Percentiles rank a stretch among this genome's conserved stretches.
phyloP scores from a whole-genome alignment of 1,140 invertebrate species.

The Metopolophium dirhodum region DNA sequence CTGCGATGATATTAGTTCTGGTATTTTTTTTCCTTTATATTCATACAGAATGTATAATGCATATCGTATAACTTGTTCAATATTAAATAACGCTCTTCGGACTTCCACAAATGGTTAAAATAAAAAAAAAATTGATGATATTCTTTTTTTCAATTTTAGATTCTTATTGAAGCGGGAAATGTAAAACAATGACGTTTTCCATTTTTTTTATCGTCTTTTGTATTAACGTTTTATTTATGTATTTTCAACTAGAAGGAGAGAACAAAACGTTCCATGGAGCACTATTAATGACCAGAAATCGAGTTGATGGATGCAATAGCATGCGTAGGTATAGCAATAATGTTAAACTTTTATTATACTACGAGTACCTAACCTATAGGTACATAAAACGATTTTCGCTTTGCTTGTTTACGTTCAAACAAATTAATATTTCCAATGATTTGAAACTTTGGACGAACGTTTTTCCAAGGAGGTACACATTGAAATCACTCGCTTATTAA shows the following conservation, averaged over 20 bases:
- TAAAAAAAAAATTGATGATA: not conserved
- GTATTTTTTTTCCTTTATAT: constrained; percentile 9
- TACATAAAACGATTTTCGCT: no score
- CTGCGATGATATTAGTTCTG: not conserved
- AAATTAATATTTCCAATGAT: not conserved
- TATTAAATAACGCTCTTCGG: not conserved
- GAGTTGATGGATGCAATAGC: not conserved
- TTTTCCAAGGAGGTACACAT: not conserved
- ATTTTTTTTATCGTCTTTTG: not conserved
- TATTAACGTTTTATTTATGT: not conserved
- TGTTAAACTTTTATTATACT: no score
- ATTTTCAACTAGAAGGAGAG: not conserved
- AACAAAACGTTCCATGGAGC: not conserved
- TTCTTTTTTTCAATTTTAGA: not conserved
- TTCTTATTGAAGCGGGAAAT: not conserved
- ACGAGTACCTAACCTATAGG: no score
- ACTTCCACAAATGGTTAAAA: not conserved
- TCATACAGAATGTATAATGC: not conserved
- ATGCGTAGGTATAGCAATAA: not conserved
- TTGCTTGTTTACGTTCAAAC: not conserved
- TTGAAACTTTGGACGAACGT: not conserved
- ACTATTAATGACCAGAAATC: not conserved
- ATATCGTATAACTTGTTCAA: not conserved
- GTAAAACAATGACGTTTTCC: not conserved
- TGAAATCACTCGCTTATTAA: not conserved